Evolutionary conservation across 2,113 vertebrate species (phyloP), one percentile per base, ranked within the genome.

Genomic region (Myiopsitta monachus): DNA sequence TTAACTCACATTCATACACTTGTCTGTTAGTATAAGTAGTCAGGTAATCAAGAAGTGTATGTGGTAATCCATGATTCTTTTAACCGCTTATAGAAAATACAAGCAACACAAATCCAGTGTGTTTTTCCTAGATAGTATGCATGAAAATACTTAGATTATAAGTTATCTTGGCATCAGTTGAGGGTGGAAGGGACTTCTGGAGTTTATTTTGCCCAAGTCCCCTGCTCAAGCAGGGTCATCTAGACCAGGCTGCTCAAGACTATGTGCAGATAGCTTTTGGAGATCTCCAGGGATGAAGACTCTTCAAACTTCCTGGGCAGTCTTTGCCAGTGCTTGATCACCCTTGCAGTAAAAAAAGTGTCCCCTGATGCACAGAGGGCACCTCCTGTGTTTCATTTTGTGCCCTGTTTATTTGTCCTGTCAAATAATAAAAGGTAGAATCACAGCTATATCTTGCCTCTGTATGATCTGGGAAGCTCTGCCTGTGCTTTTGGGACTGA

Each of bases 391-490:
- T 81, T 88, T 69, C 5, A 16, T 73, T 88, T 85, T 79, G 43
- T 85, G 75, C 33, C 63, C 7, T 83, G 30, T 22, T 44, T 87
- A 59, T 33, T 67, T 66, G 57, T 63, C 11, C 22, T 79, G 46
- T 61, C 67, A 62, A 55, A 55, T 49, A 83, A 31, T n/a, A 31
- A 13, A 83, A 68, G 27, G 11, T 31, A 46, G 4, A n/a, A 7
- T 49, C 33, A 7, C 9, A 21, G 11, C 73, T 92, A 77, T 51
- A 23, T 57, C 24, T 85, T 77, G 36, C 15, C 10, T 64, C 28
- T 62, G 1, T 49, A 7, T 38, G 38, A 38, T 72, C 14, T 76
- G 70, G 24, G 55, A 57, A 78, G 26, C 0, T 0, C 10, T 38
- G 24, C 14, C 33, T 61, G 11, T 74, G 47, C 36, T 75, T 68